Evolutionary conservation across 2,797 vertebrate genomes (phyloP), one percentile per base, ranked within the genome.

Genomic region (Adelosebastes latens): DNA sequence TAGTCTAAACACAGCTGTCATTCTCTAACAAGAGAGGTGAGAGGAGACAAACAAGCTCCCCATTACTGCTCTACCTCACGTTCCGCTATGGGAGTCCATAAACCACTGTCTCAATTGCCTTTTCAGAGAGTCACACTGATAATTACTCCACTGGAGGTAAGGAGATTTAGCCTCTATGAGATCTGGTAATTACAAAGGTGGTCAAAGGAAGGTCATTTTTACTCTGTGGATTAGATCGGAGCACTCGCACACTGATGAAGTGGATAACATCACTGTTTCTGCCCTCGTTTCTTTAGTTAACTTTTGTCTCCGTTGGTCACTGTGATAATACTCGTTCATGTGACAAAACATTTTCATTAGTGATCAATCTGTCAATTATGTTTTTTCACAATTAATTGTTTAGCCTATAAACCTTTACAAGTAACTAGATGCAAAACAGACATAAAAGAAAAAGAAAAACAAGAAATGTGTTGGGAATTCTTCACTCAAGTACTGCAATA

Each of bases 131-230:
- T 91, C 91, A 91, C 90, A 75, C 87, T 87, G 89, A 94, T 95
- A 95, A 95, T 95, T 93, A 95, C 93, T 91, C 82, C 91, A 91
- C 89, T 92, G 89, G 90, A 93, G 91, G 88, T 93, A 92, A 92
- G 84, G 92, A 93, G 92, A 94, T 93, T 94, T 93, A 94, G 91
- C 89, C 89, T 88, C 84, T 79, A 76, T 81, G 91, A 89, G 93
- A 87, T 91, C 75, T 91, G 86, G 93, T 93, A 90, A 94, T 94
- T 93, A 93, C 91, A 89, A 91, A 90, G 85, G 84, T 93, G 93
- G 93, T 92, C 91, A 93, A 85, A 91, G 87, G 93, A 94, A 94
- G 93, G 94, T 94, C 94, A 88, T 94, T 93, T 91, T 90, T 84
- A 90, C 93, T 89, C 92, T 68, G 87, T 3, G 85, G 92, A 94